phyloP scores from a whole-genome alignment of 2,113 vertebrate species.

The Hiodon tergisus region DNA sequence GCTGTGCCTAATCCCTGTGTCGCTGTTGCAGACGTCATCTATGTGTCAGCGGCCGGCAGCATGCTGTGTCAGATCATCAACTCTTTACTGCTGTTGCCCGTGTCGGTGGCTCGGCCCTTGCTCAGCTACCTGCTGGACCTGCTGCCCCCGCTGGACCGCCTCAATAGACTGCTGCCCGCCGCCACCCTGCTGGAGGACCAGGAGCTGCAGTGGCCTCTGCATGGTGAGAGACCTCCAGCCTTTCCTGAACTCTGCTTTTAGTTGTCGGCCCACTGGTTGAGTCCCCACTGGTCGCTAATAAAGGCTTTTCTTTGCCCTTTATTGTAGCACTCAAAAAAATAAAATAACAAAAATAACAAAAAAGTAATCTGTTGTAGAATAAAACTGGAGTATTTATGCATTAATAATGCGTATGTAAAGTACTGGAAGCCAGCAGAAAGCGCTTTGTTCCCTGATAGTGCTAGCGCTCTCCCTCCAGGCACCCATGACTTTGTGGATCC shows the following conservation, averaged over 20 bases:
- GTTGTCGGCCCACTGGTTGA: neutral
- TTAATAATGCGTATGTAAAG: neutral
- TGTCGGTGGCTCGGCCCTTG: slow-evolving; percentile 85
- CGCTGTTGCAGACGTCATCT: slow-evolving; percentile 77
- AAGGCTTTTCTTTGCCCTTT: too few relatives aligned
- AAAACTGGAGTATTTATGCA: too few relatives aligned
- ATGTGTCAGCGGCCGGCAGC: slow-evolving; percentile 91
- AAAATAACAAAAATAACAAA: too few relatives aligned
- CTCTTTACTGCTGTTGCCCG: slow-evolving; percentile 81
- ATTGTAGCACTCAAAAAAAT: too few relatives aligned
- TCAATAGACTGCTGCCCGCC: slow-evolving; percentile 88
- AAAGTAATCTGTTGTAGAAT: too few relatives aligned
- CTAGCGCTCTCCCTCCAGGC: slow-evolving; percentile 47
- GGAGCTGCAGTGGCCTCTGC: slow-evolving; percentile 95
- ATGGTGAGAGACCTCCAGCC: slow-evolving; percentile 64
- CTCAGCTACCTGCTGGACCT: slow-evolving; percentile 84
- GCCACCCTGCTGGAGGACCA: slow-evolving; percentile 90
- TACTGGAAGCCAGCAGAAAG: neutral
- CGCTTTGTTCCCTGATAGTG: too few relatives aligned
- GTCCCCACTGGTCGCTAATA: too few relatives aligned
- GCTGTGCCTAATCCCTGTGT: slow-evolving; percentile 15
- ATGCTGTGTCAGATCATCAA: slow-evolving; percentile 96
- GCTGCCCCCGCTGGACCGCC: slow-evolving; percentile 84
- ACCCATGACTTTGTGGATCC: slow-evolving; percentile 80
- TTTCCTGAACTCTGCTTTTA: neutral